A percentile compares a stretch with the other conserved stretches of the same genome.
Conservation (phyloP, 2,113 vertebrate genomes). For the Amblyopsis rosae region DNA sequence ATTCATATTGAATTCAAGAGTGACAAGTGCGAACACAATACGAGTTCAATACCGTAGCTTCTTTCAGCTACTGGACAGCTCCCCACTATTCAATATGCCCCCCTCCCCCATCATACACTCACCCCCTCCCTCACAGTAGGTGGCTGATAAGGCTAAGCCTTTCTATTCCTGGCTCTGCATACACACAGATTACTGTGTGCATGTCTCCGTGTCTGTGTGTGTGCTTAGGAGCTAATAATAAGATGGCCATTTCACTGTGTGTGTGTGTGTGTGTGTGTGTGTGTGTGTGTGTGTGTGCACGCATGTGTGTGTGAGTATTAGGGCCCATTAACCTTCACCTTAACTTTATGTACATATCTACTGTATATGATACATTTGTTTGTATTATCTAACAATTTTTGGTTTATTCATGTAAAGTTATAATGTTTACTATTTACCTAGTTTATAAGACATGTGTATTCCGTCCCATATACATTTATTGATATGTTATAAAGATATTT, state of each 20-base stretch:
- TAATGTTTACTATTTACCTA: too few species aligned
- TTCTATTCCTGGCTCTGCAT: slow-evolving; percentile 71
- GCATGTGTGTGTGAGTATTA: slow-evolving; percentile 3
- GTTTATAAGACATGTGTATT: too few species aligned
- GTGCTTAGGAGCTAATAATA: background rate
- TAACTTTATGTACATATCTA: background rate
- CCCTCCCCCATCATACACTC: slow-evolving; percentile 1
- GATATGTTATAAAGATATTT: too few species aligned
- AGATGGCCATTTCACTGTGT: slow-evolving; percentile 1
- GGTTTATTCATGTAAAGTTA: too few species aligned
- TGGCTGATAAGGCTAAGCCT: slow-evolving; percentile 62
- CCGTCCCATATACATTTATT: too few species aligned
- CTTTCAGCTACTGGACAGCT: background rate
- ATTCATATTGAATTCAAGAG: background rate
- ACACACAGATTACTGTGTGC: slow-evolving; percentile 62
- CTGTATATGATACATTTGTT: too few species aligned
- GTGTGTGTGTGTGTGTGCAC: slow-evolving; percentile 24
- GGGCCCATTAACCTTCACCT: background rate
- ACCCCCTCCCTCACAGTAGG: slow-evolving; percentile 20
- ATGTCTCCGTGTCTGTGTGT: slow-evolving; percentile 2
- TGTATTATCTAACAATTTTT: too few species aligned
- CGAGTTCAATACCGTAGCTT: background rate
- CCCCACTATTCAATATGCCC: background rate
- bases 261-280: slow-evolving; percentile 22
- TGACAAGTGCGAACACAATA: background rate